Conservation (phyloP, 2,797 vertebrate species). For the Molossus alvarezi region DNA sequence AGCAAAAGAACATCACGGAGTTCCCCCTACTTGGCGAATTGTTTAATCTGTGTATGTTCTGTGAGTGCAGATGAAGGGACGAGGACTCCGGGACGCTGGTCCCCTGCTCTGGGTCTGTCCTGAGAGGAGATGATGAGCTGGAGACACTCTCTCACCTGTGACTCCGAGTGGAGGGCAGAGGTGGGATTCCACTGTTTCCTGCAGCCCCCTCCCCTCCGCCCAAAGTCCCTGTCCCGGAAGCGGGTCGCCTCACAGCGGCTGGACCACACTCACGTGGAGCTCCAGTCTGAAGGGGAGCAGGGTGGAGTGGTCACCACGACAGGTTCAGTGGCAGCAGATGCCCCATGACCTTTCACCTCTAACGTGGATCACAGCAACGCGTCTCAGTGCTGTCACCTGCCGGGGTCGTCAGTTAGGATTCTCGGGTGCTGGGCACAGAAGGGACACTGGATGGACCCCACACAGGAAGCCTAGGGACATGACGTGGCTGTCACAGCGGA, state of each 20-base stretch:
- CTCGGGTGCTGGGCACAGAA: neutral
- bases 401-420: neutral
- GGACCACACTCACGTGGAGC: too few species aligned
- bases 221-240: neutral
- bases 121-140: neutral
- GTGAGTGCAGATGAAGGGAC: neutral
- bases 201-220: neutral
- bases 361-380: neutral
- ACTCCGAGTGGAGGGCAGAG: neutral
- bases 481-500: rapidly evolving
- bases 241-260: too few species aligned
- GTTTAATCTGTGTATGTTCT: neutral
- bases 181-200: neutral
- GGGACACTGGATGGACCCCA: neutral
- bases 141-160: neutral
- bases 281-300: too few species aligned
- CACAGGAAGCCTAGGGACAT: neutral
- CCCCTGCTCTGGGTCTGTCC: neutral
- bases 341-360: neutral
- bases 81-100: neutral
- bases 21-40: neutral
- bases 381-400: rapidly evolving
- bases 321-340: neutral
- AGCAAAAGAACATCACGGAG: neutral
- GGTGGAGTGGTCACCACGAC: rapidly evolving